Percentiles rank a stretch among this genome's conserved stretches.
Evolutionary conservation across 1,140 invertebrate species (phyloP).

Genomic region (Pseudomyrmex cubaensis): DNA sequence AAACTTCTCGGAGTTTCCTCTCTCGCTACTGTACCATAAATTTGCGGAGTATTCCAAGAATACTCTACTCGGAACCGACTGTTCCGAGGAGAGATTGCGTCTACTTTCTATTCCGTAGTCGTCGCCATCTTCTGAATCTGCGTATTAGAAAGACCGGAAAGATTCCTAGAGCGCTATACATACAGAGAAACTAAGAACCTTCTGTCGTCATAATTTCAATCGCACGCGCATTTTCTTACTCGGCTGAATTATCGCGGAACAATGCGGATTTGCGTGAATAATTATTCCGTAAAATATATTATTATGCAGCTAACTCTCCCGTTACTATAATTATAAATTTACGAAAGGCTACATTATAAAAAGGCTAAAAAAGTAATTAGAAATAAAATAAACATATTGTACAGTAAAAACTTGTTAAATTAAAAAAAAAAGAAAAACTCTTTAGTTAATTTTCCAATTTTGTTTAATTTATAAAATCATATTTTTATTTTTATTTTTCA

Average conservation of each 20-base stretch:
- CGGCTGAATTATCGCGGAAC: slow-evolving; percentile 27
- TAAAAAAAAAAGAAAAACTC: slow-evolving; percentile 9
- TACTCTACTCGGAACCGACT: slow-evolving; percentile 36
- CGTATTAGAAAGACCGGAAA: slow-evolving; percentile 53
- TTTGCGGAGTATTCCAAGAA: slow-evolving; percentile 59
- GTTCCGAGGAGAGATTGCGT: slow-evolving; percentile 54
- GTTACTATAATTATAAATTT: background rate
- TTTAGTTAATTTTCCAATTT: slow-evolving; percentile 2
- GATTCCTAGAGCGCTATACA: slow-evolving; percentile 35
- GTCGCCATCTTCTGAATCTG: slow-evolving; percentile 56
- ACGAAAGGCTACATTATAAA: background rate
- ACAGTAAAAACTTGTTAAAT: background rate
- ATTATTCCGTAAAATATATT: slow-evolving; percentile 33
- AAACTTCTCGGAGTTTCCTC: slow-evolving; percentile 57
- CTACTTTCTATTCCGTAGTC: slow-evolving; percentile 67
- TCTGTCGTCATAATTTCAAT: slow-evolving; percentile 54
- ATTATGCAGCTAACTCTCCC: background rate
- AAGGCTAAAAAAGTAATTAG: background rate
- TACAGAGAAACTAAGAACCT: slow-evolving; percentile 44
- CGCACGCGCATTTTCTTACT: slow-evolving; percentile 37
- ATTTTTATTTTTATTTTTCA: background rate
- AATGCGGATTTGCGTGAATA: slow-evolving; percentile 27
- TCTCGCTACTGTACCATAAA: slow-evolving; percentile 42
- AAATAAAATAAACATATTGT: background rate
- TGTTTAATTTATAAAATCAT: slow-evolving; percentile 17